These are phyloP conservation scores for Parascotia fuliginaria DNA, from an alignment of 2,888 invertebrate species.

Conservation along the genomic window DNA sequence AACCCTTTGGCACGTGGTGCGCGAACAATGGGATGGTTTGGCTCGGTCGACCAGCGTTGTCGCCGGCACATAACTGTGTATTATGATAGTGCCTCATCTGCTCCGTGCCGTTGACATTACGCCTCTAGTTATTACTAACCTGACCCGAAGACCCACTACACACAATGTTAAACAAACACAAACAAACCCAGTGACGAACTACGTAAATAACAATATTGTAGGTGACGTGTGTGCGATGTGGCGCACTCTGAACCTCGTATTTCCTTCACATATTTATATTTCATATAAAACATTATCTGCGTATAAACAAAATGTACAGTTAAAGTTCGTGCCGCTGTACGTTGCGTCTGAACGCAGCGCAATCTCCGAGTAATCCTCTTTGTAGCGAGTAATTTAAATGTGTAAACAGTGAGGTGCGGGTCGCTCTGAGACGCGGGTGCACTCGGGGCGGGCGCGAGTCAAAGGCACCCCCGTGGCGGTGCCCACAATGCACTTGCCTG, in stretches of 20 bases:
- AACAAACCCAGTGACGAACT: not conserved
- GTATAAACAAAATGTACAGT: too few species aligned
- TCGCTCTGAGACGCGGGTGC: too few species aligned
- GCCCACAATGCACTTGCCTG: too few species aligned
- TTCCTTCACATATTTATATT: too few species aligned
- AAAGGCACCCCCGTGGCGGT: too few species aligned
- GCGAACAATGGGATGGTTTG: too few species aligned
- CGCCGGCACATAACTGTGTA: not conserved
- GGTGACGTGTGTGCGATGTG: not conserved
- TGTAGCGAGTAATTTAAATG: conserved; percentile 1
- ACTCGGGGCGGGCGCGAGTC: too few species aligned
- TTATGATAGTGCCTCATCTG: not conserved
- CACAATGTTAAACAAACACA: not conserved
- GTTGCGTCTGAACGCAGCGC: not conserved
- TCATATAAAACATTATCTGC: too few species aligned
- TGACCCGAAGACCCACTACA: not conserved
- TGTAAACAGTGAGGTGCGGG: too few species aligned
- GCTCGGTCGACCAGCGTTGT: not conserved
- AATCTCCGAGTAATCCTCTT: not conserved
- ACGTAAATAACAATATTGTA: not conserved
- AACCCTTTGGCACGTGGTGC: not conserved
- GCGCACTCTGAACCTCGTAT: too few species aligned
- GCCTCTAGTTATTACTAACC: not conserved
- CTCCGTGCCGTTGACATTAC: not conserved
- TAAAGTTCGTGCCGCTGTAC: too few species aligned